These are phyloP conservation scores for Drosophila tristis DNA, from an alignment of 1,140 invertebrate species.

Conservation along the genomic window DNA sequence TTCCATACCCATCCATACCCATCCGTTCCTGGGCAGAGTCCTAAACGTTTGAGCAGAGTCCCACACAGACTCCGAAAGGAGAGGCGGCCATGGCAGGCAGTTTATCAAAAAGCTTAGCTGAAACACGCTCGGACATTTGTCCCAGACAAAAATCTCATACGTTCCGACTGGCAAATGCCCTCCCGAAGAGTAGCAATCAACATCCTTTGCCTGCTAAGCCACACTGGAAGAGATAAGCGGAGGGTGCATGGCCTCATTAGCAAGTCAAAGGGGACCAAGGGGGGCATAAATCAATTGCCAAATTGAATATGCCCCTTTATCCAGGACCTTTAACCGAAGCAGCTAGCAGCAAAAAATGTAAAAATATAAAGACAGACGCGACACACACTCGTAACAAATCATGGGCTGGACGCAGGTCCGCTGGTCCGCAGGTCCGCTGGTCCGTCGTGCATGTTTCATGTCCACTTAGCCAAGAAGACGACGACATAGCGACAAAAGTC, in stretches of 20 bases:
- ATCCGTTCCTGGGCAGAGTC: background rate
- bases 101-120: conserved; percentile 79
- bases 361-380: conserved; percentile 30
- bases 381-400: conserved; percentile 38
- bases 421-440: background rate
- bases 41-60: conserved; percentile 46
- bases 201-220: background rate
- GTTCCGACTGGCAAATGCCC: conserved; percentile 31
- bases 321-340: background rate
- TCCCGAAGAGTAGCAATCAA: conserved; percentile 7
- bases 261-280: background rate
- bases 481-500: conserved; percentile 49
- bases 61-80: conserved; percentile 20
- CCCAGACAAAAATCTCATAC: conserved; percentile 15
- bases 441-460: conserved; percentile 76
- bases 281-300: conserved; percentile 50
- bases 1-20: too few relatives aligned
- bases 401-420: background rate
- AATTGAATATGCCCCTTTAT: conserved; percentile 41
- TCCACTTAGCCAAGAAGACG: conserved; percentile 77
- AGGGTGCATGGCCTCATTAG: background rate
- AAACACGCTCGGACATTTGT: conserved; percentile 63
- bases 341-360: conserved; percentile 2
- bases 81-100: conserved; percentile 27
- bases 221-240: too few relatives aligned